Percentiles rank a stretch among this genome's conserved stretches.
Conservation (phyloP, 2,113 vertebrate genomes). For the Pyxicephalus adspersus region DNA sequence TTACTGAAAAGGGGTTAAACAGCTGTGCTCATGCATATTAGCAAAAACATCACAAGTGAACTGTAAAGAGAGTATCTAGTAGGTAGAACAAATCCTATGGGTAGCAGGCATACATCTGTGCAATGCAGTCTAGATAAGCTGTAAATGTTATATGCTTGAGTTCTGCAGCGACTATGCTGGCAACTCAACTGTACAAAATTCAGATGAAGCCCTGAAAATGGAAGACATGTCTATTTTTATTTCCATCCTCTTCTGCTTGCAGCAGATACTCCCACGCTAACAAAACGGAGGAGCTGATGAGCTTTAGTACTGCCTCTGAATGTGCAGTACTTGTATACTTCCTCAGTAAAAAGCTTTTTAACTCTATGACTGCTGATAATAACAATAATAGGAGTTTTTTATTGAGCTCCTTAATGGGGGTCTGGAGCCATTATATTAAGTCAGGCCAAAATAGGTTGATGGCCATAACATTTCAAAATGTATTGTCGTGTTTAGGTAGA, state of each 20-base stretch:
- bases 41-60: conserved; percentile 18
- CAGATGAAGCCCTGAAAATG: conserved; percentile 48
- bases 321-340: conserved; percentile 15
- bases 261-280: conserved; percentile 49
- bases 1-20: background rate
- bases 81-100: conserved; percentile 36
- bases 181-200: conserved; percentile 45
- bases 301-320: conserved; percentile 18
- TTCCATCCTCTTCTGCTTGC: conserved; percentile 36
- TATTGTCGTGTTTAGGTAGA: too few relatives aligned
- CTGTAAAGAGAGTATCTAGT: conserved; percentile 23
- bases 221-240: conserved; percentile 53
- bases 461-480: too few relatives aligned
- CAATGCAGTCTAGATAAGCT: conserved; percentile 2
- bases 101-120: conserved; percentile 19
- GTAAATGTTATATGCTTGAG: conserved; percentile 28
- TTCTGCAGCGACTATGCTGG: background rate
- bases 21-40: background rate
- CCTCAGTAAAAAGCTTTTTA: background rate
- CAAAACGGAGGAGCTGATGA: conserved; percentile 34
- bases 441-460: too few relatives aligned
- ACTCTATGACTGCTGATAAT: conserved; percentile 3
- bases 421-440: too few relatives aligned
- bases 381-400: too few relatives aligned
- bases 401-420: too few relatives aligned